Base-by-base conservation (phyloP, 1,140 invertebrate genomes). In the Holotrichia oblita region DNA sequence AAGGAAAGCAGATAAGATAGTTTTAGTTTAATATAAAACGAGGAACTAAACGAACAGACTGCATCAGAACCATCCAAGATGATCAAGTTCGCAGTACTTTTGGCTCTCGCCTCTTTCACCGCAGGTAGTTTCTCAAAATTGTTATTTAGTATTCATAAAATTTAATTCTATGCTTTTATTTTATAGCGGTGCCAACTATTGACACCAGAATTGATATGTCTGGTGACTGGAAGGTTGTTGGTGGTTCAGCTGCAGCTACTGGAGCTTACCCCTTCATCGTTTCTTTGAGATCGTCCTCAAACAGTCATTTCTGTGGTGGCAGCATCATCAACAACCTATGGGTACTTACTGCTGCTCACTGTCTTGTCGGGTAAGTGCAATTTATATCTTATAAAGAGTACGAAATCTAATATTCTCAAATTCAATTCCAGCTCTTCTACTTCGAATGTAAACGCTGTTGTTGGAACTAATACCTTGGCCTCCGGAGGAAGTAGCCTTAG, bases 181-280 rank as follows among this genome's bases (percentile, higher is more conserved):
- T 74, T 74, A 9, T 34, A 41, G 40, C 73, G 14, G n/a, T 44
- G 14, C 73, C 73, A 40, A 41, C 41, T 7, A 40, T 76, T 69
- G 61, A 69, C 27, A 24, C 20, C 12, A 76, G 44, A 27, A 55
- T 76, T 14, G 75, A 76, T 55, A 14, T n/a, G 3, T 10, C n/a
- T 24, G 41, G 24, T 12, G 22, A 55, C 24, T 78, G 77, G 40
- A 64, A 79, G n/a, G 83, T 89, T 20, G 83, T 89, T 0, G 89
- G 89, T 7, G 89, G 89, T 24, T n/a, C 69, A 6, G 84, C 84
- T 34, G 88, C 87, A 4, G 34, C 83, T 10, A 80, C 81, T 12
- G 87, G 84, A n/a, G 82, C 78, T n/a, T 85, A 85, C 14, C 88
- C 88, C 69, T 88, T 87, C 78, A 87, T 87, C 77, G 85, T 88